phyloP scores from a whole-genome alignment of 2,113 vertebrate genomes.

The Sceloporus tristichus region DNA sequence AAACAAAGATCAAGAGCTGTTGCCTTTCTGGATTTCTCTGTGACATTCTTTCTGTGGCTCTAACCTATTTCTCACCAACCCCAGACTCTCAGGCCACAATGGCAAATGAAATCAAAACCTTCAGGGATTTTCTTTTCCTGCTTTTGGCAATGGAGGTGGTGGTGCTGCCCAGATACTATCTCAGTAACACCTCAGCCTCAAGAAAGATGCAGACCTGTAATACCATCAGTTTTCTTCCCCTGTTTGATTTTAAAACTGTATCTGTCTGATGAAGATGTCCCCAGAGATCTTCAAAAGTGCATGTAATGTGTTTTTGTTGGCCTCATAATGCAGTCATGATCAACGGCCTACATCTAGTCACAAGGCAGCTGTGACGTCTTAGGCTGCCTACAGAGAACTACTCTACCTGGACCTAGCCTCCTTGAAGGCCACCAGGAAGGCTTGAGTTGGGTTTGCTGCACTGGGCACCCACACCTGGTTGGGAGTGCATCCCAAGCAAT shows the following conservation, averaged over 20 bases:
- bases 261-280: too few species aligned
- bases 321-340: too few species aligned
- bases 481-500: background rate
- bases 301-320: too few species aligned
- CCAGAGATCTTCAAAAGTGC: too few species aligned
- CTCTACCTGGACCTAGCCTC: background rate
- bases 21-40: background rate
- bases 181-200: too few species aligned
- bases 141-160: too few species aligned
- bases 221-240: too few species aligned
- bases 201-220: too few species aligned
- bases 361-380: background rate
- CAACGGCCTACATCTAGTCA: too few species aligned
- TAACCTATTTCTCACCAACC: background rate
- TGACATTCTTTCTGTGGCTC: background rate
- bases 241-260: too few species aligned
- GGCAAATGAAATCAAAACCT: background rate
- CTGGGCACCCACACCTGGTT: background rate
- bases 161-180: too few species aligned
- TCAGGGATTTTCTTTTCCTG: too few species aligned
- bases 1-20: background rate
- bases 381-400: background rate
- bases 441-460: background rate
- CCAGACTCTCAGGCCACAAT: background rate
- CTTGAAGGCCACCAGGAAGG: background rate